Base-by-base conservation (phyloP, 1,140 invertebrate species). In the Pteromalus puparum region DNA sequence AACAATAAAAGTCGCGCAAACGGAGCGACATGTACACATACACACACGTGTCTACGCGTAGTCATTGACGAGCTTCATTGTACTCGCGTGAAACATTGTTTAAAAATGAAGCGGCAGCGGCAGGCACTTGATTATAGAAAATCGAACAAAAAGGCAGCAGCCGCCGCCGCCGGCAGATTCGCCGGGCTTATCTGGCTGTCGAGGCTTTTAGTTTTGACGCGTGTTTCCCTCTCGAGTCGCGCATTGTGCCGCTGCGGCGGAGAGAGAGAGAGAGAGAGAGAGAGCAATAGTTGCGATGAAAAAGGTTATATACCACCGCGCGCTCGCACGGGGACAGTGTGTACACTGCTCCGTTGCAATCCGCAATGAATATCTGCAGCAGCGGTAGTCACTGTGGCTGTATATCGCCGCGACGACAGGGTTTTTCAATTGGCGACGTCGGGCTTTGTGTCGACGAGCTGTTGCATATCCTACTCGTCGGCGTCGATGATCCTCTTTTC, bases 131-230 rank as follows among this genome's bases (percentile, higher is more conserved):
- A 85, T 82, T 85, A 82, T 85, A 85, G 80, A 82, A 85, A 82
- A 82, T 85, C 75, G 80, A 85, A 85, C 81, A 82, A 82, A 85
- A 85, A 77, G 80, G n/a, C 26, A 15, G 10, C 18, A 10, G 30
- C n/a, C n/a, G n/a, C n/a, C 9, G 48, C 10, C 18, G 67, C 9
- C 28, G 26, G 46, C 26, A 85, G 78, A 85, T 84, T 84, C 34
- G 68, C 30, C n/a, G 10, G 76, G 84, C 81, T 85, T 85, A 82
- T 85, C 80, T 21, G 3, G 15, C 80, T 85, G 83, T 73, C 84
- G 84, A 80, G 34, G 70, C 80, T 85, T 85, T 82, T 78, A 85
- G 65, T 85, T 81, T 79, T 85, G 84, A 85, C 81, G 84, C 84
- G 84, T 53, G 70, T 85, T 82, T 85, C 84, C 81, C 81, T 73